phyloP scores from a whole-genome alignment of 1,140 invertebrate genomes.

The Drosophila simulans region DNA sequence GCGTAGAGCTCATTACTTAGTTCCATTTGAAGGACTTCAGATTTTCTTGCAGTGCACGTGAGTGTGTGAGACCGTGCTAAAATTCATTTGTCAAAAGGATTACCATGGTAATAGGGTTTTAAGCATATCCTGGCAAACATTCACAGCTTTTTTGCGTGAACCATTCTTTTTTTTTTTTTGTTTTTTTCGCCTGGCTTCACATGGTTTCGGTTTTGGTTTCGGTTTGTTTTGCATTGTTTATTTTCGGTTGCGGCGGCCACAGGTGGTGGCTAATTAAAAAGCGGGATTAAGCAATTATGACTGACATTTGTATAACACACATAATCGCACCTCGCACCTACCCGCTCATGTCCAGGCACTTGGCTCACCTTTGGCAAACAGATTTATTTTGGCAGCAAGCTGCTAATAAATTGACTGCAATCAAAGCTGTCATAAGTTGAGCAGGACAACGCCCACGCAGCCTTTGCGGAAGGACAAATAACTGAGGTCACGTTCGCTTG shows the following conservation, averaged over 20 bases:
- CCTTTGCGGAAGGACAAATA: constrained; percentile 40
- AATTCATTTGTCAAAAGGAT: constrained; percentile 84
- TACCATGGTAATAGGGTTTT: constrained; percentile 83
- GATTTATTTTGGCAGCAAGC: constrained; percentile 52
- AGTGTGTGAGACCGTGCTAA: constrained; percentile 60
- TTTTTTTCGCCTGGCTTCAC: constrained; percentile 25
- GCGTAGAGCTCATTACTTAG: too few relatives aligned
- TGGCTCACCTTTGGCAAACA: constrained; percentile 52
- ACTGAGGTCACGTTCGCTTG: constrained; percentile 68
- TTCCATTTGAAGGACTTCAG: not conserved
- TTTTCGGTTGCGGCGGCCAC: constrained; percentile 43
- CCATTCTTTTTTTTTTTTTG: constrained; percentile 38
- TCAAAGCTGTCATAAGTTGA: constrained; percentile 79
- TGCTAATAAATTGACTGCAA: constrained; percentile 80
- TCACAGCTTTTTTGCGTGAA: constrained; percentile 51
- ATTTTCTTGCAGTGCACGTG: constrained; percentile 10
- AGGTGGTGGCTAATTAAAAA: constrained; percentile 71
- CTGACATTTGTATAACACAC: constrained; percentile 66
- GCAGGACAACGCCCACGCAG: constrained; percentile 59
- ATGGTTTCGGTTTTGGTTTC: constrained; percentile 30
- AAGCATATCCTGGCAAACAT: constrained; percentile 71
- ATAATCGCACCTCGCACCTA: constrained; percentile 14
- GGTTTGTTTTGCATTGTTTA: constrained; percentile 25
- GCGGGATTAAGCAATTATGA: constrained; percentile 78
- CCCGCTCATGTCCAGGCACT: not conserved